A percentile compares a stretch with the other conserved stretches of the same genome.
These are phyloP conservation scores for Xestia rhomboidea DNA, from an alignment of 2,888 invertebrate genomes.

Conservation along the genomic window DNA sequence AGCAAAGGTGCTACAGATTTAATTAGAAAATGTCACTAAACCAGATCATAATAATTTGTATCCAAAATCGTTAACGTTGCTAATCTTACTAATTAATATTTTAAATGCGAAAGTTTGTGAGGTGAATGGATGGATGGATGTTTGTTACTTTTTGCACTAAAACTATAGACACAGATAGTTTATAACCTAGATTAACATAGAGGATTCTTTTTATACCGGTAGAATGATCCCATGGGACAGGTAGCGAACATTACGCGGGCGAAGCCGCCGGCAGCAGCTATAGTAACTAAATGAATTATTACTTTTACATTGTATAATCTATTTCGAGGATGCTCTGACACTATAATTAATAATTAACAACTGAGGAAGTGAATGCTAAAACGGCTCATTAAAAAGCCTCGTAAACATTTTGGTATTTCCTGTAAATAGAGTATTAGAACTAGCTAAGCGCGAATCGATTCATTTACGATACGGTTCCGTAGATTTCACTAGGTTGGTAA, in stretches of 20 bases:
- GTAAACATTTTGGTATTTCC: constrained; percentile 56
- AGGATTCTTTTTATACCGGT: no score
- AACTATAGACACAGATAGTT: no score
- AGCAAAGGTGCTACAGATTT: constrained; percentile 2
- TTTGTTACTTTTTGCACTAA: no score
- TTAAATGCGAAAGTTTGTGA: no score
- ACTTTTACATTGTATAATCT: constrained; percentile 6
- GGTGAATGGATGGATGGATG: no score
- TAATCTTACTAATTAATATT: no score
- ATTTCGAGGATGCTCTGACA: constrained; percentile 18
- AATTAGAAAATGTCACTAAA: constrained; percentile 4
- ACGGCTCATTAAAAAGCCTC: constrained; percentile 40
- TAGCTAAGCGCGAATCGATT: not conserved
- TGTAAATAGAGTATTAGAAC: constrained; percentile 44
- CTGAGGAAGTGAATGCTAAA: constrained; percentile 57
- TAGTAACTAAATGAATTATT: constrained; percentile 1
- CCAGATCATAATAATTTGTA: constrained; percentile 7
- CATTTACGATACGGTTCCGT: constrained; percentile 17
- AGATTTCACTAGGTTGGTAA: not conserved
- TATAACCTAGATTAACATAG: no score
- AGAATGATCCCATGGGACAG: no score
- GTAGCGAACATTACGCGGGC: no score
- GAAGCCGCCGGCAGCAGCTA: no score
- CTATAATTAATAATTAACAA: constrained; percentile 33
- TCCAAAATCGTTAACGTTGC: not conserved